These are phyloP conservation scores for Neria commutata DNA, from an alignment of 2,888 invertebrate genomes.

Conservation along the genomic window DNA sequence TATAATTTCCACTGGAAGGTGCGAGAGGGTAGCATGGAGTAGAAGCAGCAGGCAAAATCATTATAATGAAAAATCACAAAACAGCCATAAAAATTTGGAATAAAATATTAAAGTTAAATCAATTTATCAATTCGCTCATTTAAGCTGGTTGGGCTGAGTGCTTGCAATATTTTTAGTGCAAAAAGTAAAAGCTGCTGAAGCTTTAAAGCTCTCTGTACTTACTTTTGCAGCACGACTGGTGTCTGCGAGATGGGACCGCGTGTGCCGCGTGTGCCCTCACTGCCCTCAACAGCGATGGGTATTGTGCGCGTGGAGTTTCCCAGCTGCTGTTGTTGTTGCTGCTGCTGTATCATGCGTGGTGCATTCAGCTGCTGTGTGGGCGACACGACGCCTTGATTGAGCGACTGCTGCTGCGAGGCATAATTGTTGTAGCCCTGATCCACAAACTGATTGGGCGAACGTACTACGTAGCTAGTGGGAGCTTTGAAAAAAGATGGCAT, in stretches of 20 bases:
- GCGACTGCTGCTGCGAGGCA: constrained; percentile 34
- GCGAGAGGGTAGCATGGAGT: constrained; percentile 25
- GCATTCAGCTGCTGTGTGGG: constrained; percentile 42
- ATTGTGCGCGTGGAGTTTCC: constrained; percentile 64
- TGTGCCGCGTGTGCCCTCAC: constrained; percentile 46
- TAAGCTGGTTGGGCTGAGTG: too few relatives aligned
- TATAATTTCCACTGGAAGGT: constrained; percentile 56
- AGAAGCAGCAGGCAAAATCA: background rate
- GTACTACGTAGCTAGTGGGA: constrained; percentile 55
- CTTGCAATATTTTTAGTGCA: too few relatives aligned
- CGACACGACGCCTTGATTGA: constrained; percentile 63
- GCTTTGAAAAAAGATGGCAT: too few relatives aligned
- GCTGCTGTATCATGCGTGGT: constrained; percentile 40
- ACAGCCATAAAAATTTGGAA: constrained; percentile 31
- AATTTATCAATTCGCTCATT: too few relatives aligned
- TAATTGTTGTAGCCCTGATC: constrained; percentile 62
- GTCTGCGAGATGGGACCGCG: constrained; percentile 57
- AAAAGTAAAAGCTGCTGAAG: constrained; percentile 19
- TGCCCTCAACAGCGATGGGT: constrained; percentile 67
- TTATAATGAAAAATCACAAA: constrained; percentile 38
- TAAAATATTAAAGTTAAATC: background rate
- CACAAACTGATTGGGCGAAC: constrained; percentile 63
- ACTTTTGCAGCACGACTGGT: constrained; percentile 61
- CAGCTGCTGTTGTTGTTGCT: constrained; percentile 36
- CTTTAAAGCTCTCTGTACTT: constrained; percentile 40